These are phyloP conservation scores for Eulemur coronatus DNA, from an alignment of 2,797 vertebrate species.

Conservation along the genomic window DNA sequence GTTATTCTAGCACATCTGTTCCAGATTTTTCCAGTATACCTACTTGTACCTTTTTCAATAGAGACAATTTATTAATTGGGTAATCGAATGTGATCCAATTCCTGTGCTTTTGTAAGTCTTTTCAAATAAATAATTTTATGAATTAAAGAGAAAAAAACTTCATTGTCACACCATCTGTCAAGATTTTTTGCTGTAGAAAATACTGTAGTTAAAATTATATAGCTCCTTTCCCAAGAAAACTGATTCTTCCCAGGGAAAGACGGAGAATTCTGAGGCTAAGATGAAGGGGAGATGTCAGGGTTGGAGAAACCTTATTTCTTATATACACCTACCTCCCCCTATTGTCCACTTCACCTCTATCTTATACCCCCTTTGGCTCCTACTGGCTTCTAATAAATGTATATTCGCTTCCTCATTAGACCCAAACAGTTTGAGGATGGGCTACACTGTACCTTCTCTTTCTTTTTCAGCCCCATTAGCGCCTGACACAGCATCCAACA, in stretches of 20 bases:
- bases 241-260: not conserved
- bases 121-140: not conserved
- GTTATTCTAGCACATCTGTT: not conserved
- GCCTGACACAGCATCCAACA: not conserved
- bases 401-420: not conserved
- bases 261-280: not conserved
- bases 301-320: not conserved
- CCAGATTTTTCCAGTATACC: not conserved
- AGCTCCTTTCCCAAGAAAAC: not conserved
- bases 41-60: not conserved
- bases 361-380: not conserved
- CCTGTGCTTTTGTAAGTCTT: not conserved
- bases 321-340: not conserved
- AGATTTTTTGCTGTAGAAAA: slow-evolving; percentile 2
- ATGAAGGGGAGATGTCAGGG: not conserved
- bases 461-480: not conserved
- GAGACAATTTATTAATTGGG: not conserved
- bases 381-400: not conserved
- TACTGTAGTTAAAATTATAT: not conserved
- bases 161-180: not conserved
- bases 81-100: not conserved
- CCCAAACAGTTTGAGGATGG: not conserved
- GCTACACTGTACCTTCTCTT: not conserved
- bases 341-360: not conserved
- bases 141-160: not conserved